These are phyloP conservation scores for Catocala sponsa DNA, from an alignment of 2,888 invertebrate genomes.

Conservation along the genomic window DNA sequence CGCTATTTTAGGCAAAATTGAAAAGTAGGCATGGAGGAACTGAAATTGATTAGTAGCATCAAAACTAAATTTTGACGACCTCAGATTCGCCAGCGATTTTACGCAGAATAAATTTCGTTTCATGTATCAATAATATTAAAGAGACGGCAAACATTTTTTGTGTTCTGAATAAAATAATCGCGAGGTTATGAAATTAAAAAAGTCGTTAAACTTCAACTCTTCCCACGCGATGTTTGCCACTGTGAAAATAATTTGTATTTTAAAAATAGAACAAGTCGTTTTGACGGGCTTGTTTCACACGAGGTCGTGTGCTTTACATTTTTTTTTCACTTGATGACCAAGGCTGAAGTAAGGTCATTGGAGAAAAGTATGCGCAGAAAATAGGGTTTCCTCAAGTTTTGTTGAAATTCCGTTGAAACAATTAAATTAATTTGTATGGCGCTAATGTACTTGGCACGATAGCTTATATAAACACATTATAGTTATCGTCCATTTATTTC, in stretches of 20 bases:
- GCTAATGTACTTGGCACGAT: constrained; percentile 9
- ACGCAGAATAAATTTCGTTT: no score
- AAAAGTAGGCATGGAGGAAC: no score
- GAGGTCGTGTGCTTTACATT: constrained; percentile 36
- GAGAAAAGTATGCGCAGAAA: constrained; percentile 14
- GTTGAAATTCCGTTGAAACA: no score
- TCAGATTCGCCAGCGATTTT: no score
- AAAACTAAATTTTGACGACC: no score
- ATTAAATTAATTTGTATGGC: background rate
- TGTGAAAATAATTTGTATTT: constrained; percentile 36
- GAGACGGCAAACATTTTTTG: no score
- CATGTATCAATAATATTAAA: no score
- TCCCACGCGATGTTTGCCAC: constrained; percentile 28
- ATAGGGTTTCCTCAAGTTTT: constrained; percentile 4
- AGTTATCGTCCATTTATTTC: no score
- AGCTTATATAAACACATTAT: background rate
- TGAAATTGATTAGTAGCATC: no score
- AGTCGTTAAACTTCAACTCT: constrained; percentile 17
- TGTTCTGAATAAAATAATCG: background rate
- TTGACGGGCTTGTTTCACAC: constrained; percentile 39
- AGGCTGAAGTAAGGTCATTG: constrained; percentile 19
- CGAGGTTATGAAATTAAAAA: constrained; percentile 11
- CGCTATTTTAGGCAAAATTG: no score
- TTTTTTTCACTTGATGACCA: constrained; percentile 29
- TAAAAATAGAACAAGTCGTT: constrained; percentile 39